Evolutionary conservation across 23 tunicate species (phyloP).

Genomic region (Styela plicata): DNA sequence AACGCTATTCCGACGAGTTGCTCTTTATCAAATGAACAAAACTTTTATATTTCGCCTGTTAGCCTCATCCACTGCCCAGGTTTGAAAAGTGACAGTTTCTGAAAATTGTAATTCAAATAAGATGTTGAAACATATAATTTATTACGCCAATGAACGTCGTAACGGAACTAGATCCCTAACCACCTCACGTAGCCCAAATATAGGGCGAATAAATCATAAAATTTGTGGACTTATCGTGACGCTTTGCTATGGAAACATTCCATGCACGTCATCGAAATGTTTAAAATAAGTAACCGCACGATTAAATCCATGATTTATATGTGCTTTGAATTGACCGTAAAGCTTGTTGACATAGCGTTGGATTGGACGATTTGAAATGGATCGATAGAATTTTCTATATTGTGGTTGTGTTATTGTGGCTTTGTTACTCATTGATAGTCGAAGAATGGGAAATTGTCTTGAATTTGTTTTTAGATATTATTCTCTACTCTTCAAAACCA

Average conservation of each 20-base stretch:
- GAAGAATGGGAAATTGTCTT: too few relatives aligned
- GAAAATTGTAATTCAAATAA: too few relatives aligned
- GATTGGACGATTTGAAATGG: neutral
- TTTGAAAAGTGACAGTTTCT: too few relatives aligned
- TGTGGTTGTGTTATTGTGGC: neutral
- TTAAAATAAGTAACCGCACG: neutral
- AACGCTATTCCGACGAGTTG: too few relatives aligned
- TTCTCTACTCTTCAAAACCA: too few relatives aligned
- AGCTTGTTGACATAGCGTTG: neutral
- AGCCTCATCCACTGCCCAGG: too few relatives aligned
- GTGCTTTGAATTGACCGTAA: neutral
- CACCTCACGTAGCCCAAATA: neutral
- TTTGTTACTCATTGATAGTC: neutral
- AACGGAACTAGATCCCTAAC: too few relatives aligned
- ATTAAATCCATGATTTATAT: neutral
- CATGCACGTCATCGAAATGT: neutral
- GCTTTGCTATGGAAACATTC: neutral
- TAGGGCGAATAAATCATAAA: neutral
- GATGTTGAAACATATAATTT: neutral
- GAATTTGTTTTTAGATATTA: too few relatives aligned
- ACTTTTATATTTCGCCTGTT: too few relatives aligned
- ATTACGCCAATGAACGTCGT: neutral
- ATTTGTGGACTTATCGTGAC: neutral
- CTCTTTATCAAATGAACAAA: too few relatives aligned
- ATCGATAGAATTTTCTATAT: neutral